Conservation (phyloP, 2,888 invertebrate species). For the Mycalesis mineus region DNA sequence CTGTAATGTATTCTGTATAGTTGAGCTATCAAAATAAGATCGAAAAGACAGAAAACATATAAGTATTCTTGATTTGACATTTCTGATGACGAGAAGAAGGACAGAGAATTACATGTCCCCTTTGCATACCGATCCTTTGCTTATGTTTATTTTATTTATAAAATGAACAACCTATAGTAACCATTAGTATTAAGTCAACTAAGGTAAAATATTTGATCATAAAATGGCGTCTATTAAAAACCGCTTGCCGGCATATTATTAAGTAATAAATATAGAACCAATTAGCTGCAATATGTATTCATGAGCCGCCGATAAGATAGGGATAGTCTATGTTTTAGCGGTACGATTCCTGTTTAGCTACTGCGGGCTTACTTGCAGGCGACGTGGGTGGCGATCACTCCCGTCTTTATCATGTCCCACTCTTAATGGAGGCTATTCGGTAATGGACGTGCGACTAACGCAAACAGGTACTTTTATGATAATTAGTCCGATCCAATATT, state of each 20-base stretch:
- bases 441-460: constrained; percentile 60
- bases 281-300: constrained; percentile 55
- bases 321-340: constrained; percentile 47
- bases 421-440: constrained; percentile 70
- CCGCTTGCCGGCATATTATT: constrained; percentile 24
- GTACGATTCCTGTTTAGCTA: constrained; percentile 53
- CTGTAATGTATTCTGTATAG: too few relatives aligned
- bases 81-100: too few relatives aligned
- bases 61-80: too few relatives aligned
- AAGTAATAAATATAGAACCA: constrained; percentile 46
- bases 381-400: constrained; percentile 64
- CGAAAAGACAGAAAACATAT: too few relatives aligned
- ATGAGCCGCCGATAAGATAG: constrained; percentile 51
- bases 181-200: neutral
- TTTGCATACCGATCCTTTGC: too few relatives aligned
- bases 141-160: too few relatives aligned
- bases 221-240: neutral
- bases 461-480: constrained; percentile 69
- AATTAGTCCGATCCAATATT: constrained; percentile 71
- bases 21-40: too few relatives aligned
- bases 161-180: neutral
- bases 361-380: constrained; percentile 45
- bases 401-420: constrained; percentile 46
- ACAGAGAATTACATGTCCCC: too few relatives aligned
- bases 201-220: too few relatives aligned